Evolutionary conservation across 2,113 vertebrate genomes (phyloP), one percentile per base, ranked within the genome.

Genomic region (Nycticorax nycticorax): DNA sequence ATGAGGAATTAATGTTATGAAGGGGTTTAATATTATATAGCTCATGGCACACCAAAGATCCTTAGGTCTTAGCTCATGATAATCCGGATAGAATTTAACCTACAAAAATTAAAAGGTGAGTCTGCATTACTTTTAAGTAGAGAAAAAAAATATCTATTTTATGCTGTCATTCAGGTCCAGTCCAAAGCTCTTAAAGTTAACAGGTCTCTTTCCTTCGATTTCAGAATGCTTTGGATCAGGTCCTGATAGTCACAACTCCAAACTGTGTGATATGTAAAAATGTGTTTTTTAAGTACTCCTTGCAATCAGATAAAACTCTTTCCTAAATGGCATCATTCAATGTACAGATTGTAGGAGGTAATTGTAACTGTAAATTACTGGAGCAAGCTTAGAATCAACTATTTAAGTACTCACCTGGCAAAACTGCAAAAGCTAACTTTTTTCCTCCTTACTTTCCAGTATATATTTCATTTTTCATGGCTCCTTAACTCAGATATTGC

Each of bases 341-440:
- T 57, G 69, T 75, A 92, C 88, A 93, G 89, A 95, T 91, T 93
- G 81, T 95, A 97, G 74, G 84, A 85, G 77, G 74, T 91, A 96
- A 96, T 93, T 94, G 96, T 95, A 95, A 95, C 93, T 96, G 96
- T 97, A 97, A 97, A 97, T 97, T 97, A 97, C 88, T 59, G 74
- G 85, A 83, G 91, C 69, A 96, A 88, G 79, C 88, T 81, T 79
- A 92, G 88, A 96, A 60, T 88, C 84, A 73, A 88, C 89, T 56
- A 71, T 96, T 88, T 89, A 82, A 95, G 91, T 92, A 88, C 77
- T 63, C 60, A 89, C 59, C 81, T 84, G 75, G 88, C 89, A 93
- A 91, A 83, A 76, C 60, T 88, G 52, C 86, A 60, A 96, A 89
- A 95, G 52, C 78, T 73, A 56, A 57, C 80, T 68, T 74, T 73